Evolutionary conservation across 53 echinoderm and acorn worm species (phyloP).

Genomic region (Paracentrotus lividus): DNA sequence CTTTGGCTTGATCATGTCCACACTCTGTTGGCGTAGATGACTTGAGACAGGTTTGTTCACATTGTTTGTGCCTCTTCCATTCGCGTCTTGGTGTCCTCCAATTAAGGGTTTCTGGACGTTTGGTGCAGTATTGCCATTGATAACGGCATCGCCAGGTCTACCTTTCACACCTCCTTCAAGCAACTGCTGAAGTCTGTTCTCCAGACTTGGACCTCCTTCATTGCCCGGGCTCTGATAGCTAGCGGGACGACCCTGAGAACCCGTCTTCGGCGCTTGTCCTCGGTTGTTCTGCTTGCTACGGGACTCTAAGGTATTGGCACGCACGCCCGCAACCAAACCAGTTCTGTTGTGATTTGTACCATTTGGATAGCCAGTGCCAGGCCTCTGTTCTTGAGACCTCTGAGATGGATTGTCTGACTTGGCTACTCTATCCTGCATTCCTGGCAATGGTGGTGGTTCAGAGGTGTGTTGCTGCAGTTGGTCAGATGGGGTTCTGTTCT

Average conservation of each 20-base stretch:
- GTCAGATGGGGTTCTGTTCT: conserved; percentile 6
- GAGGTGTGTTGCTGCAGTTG: conserved; percentile 4
- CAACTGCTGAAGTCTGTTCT: conserved; percentile 82
- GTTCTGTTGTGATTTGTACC: conserved; percentile 66
- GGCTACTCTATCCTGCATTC: conserved; percentile 50
- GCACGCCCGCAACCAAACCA: conserved; percentile 43
- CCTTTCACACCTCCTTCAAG: conserved; percentile 70
- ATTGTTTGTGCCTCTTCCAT: background rate
- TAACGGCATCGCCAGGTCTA: conserved; percentile 49
- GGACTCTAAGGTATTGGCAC: conserved; percentile 61
- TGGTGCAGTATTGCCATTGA: conserved; percentile 52
- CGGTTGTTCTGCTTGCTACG: conserved; percentile 61
- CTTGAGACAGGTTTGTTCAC: conserved; percentile 2
- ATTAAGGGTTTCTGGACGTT: conserved; percentile 44
- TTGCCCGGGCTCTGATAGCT: conserved; percentile 80
- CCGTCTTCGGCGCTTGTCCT: conserved; percentile 63
- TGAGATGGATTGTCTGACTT: conserved; percentile 41
- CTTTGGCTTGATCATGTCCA: conserved; percentile 63
- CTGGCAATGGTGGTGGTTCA: conserved; percentile 58
- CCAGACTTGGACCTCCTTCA: conserved; percentile 75
- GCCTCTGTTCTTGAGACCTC: conserved; percentile 37
- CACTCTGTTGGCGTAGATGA: conserved; percentile 62
- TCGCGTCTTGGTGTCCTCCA: conserved; percentile 1
- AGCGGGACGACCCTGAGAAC: conserved; percentile 70
- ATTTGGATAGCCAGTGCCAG: conserved; percentile 58